Percentiles rank a stretch among this genome's conserved stretches.
Evolutionary conservation across 2,888 invertebrate genomes (phyloP).

Genomic region (Lasioglossum malachurum): DNA sequence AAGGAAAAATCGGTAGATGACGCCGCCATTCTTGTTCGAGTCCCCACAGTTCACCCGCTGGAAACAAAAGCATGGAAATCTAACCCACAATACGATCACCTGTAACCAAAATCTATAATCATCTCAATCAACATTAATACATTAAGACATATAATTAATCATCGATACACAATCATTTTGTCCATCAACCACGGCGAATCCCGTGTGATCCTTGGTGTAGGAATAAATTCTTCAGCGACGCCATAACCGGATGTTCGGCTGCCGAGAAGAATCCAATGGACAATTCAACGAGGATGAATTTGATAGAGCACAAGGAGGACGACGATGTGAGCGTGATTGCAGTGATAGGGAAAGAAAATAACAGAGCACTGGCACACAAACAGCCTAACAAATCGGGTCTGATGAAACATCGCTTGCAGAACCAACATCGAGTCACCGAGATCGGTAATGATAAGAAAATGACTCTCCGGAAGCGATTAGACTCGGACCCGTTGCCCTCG

Average conservation of each 20-base stretch:
- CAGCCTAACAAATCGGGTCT: background rate
- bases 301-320: slow-evolving; percentile 30
- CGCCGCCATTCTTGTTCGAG: slow-evolving; percentile 36
- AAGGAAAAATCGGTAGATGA: slow-evolving; percentile 38
- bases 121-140: background rate
- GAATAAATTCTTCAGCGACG: background rate
- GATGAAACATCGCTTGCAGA: background rate
- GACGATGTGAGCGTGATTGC: slow-evolving; percentile 62
- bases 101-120: background rate
- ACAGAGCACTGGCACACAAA: slow-evolving; percentile 7
- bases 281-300: background rate
- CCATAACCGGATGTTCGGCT: background rate
- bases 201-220: background rate
- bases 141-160: background rate
- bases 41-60: no score
- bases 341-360: slow-evolving; percentile 58
- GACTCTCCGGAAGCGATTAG: slow-evolving; percentile 70
- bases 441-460: slow-evolving; percentile 73
- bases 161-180: background rate
- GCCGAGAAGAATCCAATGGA: background rate
- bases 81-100: background rate
- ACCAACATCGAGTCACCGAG: slow-evolving; percentile 58
- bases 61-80: slow-evolving; percentile 44
- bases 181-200: background rate
- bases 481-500: slow-evolving; percentile 22